Conservation (phyloP, 2,888 invertebrate species). For the Prostheceraeus crozeri region DNA sequence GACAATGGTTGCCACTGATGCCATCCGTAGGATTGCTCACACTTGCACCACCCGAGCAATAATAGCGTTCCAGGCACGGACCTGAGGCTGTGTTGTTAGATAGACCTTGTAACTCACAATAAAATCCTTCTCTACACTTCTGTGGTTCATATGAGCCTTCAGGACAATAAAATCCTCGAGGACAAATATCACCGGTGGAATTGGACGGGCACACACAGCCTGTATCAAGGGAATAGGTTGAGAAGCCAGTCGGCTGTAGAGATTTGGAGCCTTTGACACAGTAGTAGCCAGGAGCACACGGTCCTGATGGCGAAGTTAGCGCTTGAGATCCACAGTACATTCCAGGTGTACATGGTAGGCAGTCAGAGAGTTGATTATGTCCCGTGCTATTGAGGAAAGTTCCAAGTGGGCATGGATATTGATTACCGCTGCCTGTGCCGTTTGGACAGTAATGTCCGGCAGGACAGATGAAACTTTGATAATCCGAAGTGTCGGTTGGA, state of each 20-base stretch:
- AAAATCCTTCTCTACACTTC: neutral
- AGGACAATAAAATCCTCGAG: neutral
- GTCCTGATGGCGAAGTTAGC: neutral
- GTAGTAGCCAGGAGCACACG: neutral
- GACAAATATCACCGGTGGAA: neutral
- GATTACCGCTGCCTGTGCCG: slow-evolving; percentile 40
- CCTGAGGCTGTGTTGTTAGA: slow-evolving; percentile 44
- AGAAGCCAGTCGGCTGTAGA: slow-evolving; percentile 35
- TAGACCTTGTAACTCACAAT: slow-evolving; percentile 47
- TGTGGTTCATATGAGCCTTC: neutral
- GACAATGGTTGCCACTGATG: slow-evolving; percentile 50
- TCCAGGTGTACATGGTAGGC: neutral
- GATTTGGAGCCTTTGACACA: slow-evolving; percentile 39
- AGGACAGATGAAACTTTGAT: slow-evolving; percentile 48
- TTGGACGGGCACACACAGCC: neutral
- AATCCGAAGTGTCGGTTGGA: neutral
- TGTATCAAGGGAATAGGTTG: neutral
- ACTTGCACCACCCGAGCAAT: slow-evolving; percentile 45
- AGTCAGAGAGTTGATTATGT: neutral
- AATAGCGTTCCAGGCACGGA: slow-evolving; percentile 46
- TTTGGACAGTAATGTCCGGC: slow-evolving; percentile 46
- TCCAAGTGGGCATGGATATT: neutral
- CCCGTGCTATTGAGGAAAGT: slow-evolving; percentile 2
- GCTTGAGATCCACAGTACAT: slow-evolving; percentile 43
- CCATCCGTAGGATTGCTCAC: slow-evolving; percentile 48